These are phyloP conservation scores for Dufourea novaeangliae DNA, from an alignment of 1,140 invertebrate species.

Conservation along the genomic window DNA sequence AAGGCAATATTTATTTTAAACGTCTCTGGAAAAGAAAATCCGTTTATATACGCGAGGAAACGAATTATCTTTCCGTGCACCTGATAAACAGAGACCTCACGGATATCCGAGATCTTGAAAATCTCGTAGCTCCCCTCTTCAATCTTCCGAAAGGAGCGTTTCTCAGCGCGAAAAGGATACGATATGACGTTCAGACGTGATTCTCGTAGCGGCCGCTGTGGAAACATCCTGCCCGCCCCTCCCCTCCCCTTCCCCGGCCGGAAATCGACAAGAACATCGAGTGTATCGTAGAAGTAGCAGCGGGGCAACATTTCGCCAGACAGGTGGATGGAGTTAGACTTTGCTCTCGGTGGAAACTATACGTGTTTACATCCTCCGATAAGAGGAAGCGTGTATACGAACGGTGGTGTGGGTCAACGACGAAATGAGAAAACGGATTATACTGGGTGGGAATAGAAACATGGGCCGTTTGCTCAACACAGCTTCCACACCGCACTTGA, in stretches of 20 bases:
- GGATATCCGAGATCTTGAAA: neutral
- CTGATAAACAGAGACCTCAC: neutral
- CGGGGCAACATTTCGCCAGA: constrained; percentile 22
- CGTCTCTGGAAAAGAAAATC: neutral
- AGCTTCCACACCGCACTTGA: too few relatives aligned
- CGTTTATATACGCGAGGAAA: neutral
- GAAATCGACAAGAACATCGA: constrained; percentile 33
- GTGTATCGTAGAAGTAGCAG: neutral
- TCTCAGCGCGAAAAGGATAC: neutral
- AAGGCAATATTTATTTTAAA: constrained; percentile 1
- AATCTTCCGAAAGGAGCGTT: neutral
- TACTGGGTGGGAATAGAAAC: neutral
- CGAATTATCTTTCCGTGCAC: neutral
- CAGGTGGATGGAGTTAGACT: constrained; percentile 24
- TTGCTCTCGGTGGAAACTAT: neutral
- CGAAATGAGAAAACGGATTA: constrained; percentile 38
- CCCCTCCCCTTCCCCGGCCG: neutral
- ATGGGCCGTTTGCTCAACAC: too few relatives aligned
- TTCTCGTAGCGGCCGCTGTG: neutral
- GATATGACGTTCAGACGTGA: constrained; percentile 16
- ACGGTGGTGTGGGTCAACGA: constrained; percentile 31
- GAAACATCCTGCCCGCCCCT: constrained; percentile 27
- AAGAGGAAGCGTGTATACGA: neutral
- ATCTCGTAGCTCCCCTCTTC: neutral
- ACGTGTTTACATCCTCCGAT: constrained; percentile 21